These are phyloP conservation scores for Sciurus vulgaris DNA, from an alignment of 2,797 vertebrate genomes.

Conservation along the genomic window DNA sequence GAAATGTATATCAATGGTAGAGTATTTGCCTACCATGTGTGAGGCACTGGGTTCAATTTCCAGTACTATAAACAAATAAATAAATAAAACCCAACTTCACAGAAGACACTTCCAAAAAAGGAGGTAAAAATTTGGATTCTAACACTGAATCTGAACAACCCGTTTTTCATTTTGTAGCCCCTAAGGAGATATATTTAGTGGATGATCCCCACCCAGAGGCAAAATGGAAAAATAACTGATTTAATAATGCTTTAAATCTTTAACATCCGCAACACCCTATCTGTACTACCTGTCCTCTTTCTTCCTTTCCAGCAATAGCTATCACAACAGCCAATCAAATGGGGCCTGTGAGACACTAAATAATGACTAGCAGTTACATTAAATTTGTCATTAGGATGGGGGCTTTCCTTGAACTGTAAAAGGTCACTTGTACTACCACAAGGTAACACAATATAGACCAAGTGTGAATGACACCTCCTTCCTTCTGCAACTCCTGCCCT, in stretches of 20 bases:
- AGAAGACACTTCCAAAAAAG: not conserved
- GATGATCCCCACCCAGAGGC: not conserved
- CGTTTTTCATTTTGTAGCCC: not conserved
- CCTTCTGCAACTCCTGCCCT: not conserved
- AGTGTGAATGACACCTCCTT: not conserved
- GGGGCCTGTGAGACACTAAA: not conserved
- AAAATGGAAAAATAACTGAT: not conserved
- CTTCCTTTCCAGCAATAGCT: not conserved
- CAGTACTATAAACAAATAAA: not conserved
- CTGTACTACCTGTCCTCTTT: not conserved
- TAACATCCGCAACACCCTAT: not conserved
- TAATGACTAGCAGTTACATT: not conserved
- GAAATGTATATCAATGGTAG: too few species aligned
- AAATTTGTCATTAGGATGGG: not conserved
- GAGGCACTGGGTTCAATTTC: too few species aligned
- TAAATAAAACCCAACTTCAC: conserved; percentile 4
- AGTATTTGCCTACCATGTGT: too few species aligned
- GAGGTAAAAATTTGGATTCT: not conserved
- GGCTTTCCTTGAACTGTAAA: not conserved
- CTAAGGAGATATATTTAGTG: not conserved
- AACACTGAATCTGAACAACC: not conserved
- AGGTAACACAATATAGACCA: not conserved
- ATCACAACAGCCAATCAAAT: not conserved
- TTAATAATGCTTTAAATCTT: not conserved
- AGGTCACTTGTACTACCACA: not conserved